These are phyloP conservation scores for Pygocentrus nattereri DNA, from an alignment of 2,797 vertebrate genomes.

Conservation along the genomic window DNA sequence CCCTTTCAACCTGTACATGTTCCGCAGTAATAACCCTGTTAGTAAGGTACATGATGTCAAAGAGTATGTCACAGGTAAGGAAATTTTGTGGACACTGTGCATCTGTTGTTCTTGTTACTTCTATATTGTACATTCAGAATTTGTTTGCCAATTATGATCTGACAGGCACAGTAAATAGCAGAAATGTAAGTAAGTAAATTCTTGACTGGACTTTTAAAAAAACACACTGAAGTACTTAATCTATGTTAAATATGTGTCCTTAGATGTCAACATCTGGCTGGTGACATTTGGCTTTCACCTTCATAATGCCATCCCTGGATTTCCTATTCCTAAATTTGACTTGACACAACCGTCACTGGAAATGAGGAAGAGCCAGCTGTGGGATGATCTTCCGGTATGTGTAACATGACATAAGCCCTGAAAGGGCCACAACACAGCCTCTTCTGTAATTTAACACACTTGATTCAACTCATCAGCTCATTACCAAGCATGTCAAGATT, in stretches of 20 bases:
- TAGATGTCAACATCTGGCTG: slow-evolving; percentile 99
- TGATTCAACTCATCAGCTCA: slow-evolving; percentile 8
- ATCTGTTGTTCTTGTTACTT: no score
- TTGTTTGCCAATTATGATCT: no score
- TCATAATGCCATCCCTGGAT: slow-evolving; percentile 97
- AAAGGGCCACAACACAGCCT: no score
- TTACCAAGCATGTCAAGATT: background rate
- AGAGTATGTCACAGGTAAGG: slow-evolving; percentile 97
- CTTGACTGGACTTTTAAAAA: background rate
- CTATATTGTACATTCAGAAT: no score
- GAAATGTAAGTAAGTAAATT: background rate
- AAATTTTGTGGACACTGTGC: background rate
- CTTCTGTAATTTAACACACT: background rate
- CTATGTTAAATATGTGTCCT: slow-evolving; percentile 40
- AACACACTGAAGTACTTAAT: background rate
- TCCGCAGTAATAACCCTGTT: slow-evolving; percentile 96
- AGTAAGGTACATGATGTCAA: slow-evolving; percentile 97
- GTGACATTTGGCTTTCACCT: slow-evolving; percentile 99
- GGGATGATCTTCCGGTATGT: slow-evolving; percentile 96
- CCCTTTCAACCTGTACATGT: slow-evolving; percentile 99
- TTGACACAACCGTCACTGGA: slow-evolving; percentile 94
- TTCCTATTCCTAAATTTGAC: slow-evolving; percentile 95
- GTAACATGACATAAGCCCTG: background rate
- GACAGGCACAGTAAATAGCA: no score
- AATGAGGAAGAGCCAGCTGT: slow-evolving; percentile 96